phyloP scores from a whole-genome alignment of 2,888 invertebrate species.

The Drosophila phalerata region DNA sequence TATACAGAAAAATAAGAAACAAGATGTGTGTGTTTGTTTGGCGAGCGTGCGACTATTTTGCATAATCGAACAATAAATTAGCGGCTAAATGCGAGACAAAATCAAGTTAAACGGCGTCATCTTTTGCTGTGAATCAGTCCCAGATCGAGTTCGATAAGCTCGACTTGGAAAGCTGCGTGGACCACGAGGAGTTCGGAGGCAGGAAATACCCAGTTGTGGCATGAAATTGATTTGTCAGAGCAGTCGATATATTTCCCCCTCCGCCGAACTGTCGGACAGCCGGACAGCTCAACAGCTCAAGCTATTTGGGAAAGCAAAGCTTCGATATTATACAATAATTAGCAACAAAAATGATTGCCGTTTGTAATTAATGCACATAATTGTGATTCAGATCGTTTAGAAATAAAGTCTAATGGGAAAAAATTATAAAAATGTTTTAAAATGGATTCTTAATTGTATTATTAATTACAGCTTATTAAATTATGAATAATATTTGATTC shows the following conservation, averaged over 20 bases:
- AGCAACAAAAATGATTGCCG: slow-evolving; percentile 75
- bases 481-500: slow-evolving; percentile 74
- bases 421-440: slow-evolving; percentile 69
- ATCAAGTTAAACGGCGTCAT: slow-evolving; percentile 51
- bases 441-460: slow-evolving; percentile 79
- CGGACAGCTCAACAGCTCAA: slow-evolving; percentile 13
- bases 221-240: slow-evolving; percentile 23
- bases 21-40: slow-evolving; percentile 13
- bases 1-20: slow-evolving; percentile 40
- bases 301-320: slow-evolving; percentile 75
- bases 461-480: slow-evolving; percentile 80
- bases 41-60: slow-evolving; percentile 70
- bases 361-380: slow-evolving; percentile 78
- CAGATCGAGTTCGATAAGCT: slow-evolving; percentile 32
- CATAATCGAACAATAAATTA: slow-evolving; percentile 71
- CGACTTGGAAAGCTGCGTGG: slow-evolving; percentile 42
- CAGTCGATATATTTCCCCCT: slow-evolving; percentile 9
- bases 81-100: slow-evolving; percentile 49
- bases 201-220: background rate
- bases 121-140: slow-evolving; percentile 62
- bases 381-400: slow-evolving; percentile 70
- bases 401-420: slow-evolving; percentile 56
- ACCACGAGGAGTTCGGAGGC: background rate
- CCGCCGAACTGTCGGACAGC: background rate
- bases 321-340: slow-evolving; percentile 72